phyloP scores from a whole-genome alignment of 2,797 vertebrate genomes.

The Miichthys miiuy region DNA sequence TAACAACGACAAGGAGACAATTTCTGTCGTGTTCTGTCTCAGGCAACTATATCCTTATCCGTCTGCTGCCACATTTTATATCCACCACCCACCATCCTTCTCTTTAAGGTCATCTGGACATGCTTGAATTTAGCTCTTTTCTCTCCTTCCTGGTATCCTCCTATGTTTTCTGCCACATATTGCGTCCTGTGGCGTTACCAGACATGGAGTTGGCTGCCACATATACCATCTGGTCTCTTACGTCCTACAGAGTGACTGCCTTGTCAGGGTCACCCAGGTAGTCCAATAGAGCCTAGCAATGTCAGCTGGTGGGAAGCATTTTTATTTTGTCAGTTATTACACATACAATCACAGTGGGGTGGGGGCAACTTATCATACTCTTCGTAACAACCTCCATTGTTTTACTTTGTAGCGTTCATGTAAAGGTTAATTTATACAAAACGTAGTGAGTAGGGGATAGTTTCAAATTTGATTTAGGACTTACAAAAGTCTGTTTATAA shows the following conservation, averaged over 20 bases:
- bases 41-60: background rate
- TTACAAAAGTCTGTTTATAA: background rate
- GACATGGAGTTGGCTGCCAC: conserved; percentile 68
- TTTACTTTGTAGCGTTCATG: no score
- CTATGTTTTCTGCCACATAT: conserved; percentile 16
- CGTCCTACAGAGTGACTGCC: conserved; percentile 38
- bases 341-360: background rate
- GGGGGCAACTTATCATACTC: background rate
- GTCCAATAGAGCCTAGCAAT: conserved; percentile 43
- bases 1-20: background rate
- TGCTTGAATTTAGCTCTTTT: conserved; percentile 18
- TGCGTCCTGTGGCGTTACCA: conserved; percentile 58
- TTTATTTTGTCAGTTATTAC: conserved; percentile 35
- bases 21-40: conserved; percentile 19
- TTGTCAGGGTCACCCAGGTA: conserved; percentile 67
- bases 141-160: conserved; percentile 37
- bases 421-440: no score
- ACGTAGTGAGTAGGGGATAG: no score
- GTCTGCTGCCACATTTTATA: conserved; percentile 29
- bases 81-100: conserved; percentile 21
- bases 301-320: conserved; percentile 42
- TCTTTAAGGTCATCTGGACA: conserved; percentile 31
- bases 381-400: background rate
- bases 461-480: no score
- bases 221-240: conserved; percentile 75